A percentile compares a stretch with the other conserved stretches of the same genome.
These are phyloP conservation scores for Dendrolimus kikuchii DNA, from an alignment of 1,140 invertebrate species.

Conservation along the genomic window DNA sequence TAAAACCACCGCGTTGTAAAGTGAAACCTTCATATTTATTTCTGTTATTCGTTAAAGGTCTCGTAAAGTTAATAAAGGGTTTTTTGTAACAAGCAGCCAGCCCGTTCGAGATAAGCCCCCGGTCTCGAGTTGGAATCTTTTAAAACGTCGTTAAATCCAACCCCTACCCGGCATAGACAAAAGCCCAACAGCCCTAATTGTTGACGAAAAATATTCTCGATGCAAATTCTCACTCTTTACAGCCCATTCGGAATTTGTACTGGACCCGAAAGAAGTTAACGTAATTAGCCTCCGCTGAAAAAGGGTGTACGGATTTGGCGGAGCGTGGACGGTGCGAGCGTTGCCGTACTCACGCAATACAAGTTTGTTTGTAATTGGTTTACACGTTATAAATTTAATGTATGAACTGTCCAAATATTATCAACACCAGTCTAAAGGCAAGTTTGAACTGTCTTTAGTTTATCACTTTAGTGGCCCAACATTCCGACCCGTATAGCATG, in stretches of 20 bases:
- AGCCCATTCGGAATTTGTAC: constrained; percentile 63
- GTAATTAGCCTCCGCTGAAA: constrained; percentile 40
- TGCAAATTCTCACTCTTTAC: constrained; percentile 67
- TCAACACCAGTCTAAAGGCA: too few relatives aligned
- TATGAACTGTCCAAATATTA: too few relatives aligned
- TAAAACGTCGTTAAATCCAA: constrained; percentile 68
- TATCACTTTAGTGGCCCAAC: too few relatives aligned
- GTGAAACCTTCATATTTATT: constrained; percentile 60
- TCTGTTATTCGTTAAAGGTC: constrained; percentile 65
- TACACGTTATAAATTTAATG: too few relatives aligned
- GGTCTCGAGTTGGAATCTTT: constrained; percentile 58
- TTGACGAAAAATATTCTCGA: constrained; percentile 66
- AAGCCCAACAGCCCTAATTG: constrained; percentile 64
- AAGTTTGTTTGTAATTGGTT: constrained; percentile 6
- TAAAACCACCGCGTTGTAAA: constrained; percentile 49
- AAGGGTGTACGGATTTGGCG: constrained; percentile 26
- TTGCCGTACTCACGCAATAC: background rate
- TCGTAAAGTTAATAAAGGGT: constrained; percentile 69
- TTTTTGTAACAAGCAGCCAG: constrained; percentile 60
- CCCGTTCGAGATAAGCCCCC: constrained; percentile 61
- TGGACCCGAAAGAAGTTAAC: constrained; percentile 44
- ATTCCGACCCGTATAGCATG: too few relatives aligned
- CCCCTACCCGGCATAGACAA: constrained; percentile 53
- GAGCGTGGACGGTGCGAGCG: constrained; percentile 1
- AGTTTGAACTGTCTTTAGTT: too few relatives aligned